Conservation (phyloP, 2,113 vertebrate genomes). For the Columbina picui region DNA sequence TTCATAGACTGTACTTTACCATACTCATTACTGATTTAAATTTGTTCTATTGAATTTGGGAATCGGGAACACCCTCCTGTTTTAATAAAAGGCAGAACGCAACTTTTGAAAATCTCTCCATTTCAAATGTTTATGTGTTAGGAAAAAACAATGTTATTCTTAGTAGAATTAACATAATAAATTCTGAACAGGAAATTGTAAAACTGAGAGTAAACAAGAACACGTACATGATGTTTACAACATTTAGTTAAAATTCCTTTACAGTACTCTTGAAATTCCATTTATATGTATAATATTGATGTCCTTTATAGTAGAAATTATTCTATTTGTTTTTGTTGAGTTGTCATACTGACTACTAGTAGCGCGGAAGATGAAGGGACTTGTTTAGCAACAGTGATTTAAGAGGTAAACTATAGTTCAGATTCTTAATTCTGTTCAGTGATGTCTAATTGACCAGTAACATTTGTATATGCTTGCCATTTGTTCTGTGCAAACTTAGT, state of each 20-base stretch:
- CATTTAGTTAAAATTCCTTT: neutral
- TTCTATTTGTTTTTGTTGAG: neutral
- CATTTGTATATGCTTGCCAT: neutral
- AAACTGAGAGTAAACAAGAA: neutral
- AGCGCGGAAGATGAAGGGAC: neutral
- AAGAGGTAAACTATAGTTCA: neutral
- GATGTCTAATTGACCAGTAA: neutral
- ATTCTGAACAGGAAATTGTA: neutral
- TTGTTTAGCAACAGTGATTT: neutral
- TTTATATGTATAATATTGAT: neutral
- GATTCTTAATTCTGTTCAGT: slow-evolving; percentile 15
- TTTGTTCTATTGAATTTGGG: neutral
- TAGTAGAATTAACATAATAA: neutral
- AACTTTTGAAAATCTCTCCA: neutral
- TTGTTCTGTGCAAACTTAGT: neutral
- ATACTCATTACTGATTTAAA: neutral
- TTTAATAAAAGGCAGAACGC: neutral
- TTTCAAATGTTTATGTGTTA: neutral
- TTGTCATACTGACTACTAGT: neutral
- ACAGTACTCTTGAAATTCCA: neutral
- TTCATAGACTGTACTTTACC: neutral
- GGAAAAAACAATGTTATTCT: neutral
- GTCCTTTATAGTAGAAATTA: neutral
- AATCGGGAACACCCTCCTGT: neutral
- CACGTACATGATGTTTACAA: neutral